Conservation (phyloP, 2,113 vertebrate genomes). For the Tachysurus fulvidraco region DNA sequence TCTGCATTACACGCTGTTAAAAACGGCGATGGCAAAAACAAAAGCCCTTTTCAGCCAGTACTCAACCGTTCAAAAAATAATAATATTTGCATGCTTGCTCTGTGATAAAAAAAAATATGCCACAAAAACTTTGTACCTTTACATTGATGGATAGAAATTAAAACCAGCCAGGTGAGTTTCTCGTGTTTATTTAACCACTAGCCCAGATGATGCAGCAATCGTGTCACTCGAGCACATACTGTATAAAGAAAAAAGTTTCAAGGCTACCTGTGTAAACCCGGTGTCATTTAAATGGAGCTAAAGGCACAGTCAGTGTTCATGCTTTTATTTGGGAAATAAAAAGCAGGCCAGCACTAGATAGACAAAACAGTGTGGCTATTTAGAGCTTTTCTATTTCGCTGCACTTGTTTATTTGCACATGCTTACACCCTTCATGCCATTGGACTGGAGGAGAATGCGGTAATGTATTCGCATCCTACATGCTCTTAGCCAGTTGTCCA, state of each 20-base stretch:
- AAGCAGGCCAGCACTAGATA: conserved; percentile 8
- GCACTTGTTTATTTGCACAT: conserved; percentile 45
- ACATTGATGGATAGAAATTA: not conserved
- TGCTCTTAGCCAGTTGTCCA: conserved; percentile 32
- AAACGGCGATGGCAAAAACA: conserved; percentile 35
- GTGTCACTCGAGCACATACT: not conserved
- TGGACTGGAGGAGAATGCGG: not conserved
- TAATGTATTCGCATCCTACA: conserved; percentile 29
- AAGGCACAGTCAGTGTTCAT: conserved; percentile 4
- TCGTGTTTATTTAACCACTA: too few relatives aligned
- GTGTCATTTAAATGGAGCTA: not conserved
- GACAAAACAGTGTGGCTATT: conserved; percentile 43
- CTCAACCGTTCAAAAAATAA: not conserved
- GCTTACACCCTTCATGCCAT: conserved; percentile 18
- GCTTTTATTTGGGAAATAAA: conserved; percentile 30
- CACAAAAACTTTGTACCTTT: not conserved
- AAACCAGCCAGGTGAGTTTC: not conserved
- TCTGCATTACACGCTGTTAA: conserved; percentile 7
- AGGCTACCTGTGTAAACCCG: not conserved
- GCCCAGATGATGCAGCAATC: not conserved
- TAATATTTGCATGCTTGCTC: not conserved
- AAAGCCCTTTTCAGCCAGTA: conserved; percentile 3
- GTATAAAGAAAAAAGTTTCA: not conserved
- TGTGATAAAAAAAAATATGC: not conserved
- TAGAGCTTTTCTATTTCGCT: conserved; percentile 26